phyloP scores from a whole-genome alignment of 2,888 invertebrate species.

The Drosophila neonasuta region DNA sequence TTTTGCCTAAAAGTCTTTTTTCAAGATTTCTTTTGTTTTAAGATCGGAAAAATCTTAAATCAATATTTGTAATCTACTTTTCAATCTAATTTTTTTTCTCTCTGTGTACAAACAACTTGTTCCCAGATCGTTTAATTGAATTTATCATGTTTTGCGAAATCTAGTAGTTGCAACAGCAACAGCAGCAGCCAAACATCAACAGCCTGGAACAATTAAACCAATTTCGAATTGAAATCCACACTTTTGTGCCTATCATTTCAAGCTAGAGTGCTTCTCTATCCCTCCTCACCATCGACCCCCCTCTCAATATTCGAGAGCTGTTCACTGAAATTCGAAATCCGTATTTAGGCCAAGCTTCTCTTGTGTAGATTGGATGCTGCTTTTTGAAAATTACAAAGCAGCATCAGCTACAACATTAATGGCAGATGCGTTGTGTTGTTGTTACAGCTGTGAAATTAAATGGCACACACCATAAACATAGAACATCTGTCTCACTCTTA shows the following conservation, averaged over 20 bases:
- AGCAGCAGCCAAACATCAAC: background rate
- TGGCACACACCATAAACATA: conserved; percentile 5
- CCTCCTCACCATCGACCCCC: background rate
- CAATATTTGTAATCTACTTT: too few relatives aligned
- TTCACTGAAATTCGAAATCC: background rate
- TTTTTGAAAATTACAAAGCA: conserved; percentile 32
- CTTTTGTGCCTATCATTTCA: conserved; percentile 20
- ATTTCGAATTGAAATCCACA: conserved; percentile 22
- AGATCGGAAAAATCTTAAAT: too few relatives aligned
- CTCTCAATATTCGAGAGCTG: background rate
- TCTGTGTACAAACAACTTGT: too few relatives aligned
- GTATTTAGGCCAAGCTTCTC: conserved; percentile 45
- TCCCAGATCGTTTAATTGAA: background rate
- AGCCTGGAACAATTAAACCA: conserved; percentile 9
- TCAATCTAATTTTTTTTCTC: background rate
- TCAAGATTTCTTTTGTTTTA: too few relatives aligned
- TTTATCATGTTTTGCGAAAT: conserved; percentile 2
- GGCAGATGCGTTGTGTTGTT: conserved; percentile 36
- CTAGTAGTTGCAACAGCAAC: background rate
- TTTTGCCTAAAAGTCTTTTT: too few relatives aligned
- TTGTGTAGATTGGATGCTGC: conserved; percentile 27
- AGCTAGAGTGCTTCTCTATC: too few relatives aligned
- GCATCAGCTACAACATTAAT: conserved; percentile 36
- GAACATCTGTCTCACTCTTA: too few relatives aligned
- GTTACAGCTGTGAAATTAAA: conserved; percentile 27